These are phyloP conservation scores for Corvus hawaiiensis DNA, from an alignment of 2,113 vertebrate genomes.

Conservation along the genomic window DNA sequence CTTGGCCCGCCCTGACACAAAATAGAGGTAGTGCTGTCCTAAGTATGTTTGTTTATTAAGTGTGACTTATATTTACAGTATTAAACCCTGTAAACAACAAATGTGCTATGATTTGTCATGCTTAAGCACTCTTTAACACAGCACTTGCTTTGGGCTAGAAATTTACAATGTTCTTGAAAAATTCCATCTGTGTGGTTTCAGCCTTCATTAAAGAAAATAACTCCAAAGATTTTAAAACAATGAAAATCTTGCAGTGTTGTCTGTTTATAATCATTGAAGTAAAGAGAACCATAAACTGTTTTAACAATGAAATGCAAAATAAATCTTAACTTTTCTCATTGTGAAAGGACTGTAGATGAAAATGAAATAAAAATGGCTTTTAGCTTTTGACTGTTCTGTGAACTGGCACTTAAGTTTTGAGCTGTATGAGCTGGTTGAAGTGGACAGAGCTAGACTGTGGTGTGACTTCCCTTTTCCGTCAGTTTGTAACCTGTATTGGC, in stretches of 20 bases:
- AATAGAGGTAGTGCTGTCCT: background rate
- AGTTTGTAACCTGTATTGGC: slow-evolving; percentile 19
- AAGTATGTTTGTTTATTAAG: background rate
- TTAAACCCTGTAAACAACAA: background rate
- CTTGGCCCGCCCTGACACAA: background rate
- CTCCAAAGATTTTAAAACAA: background rate
- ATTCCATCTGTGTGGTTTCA: background rate
- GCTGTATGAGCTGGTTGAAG: background rate
- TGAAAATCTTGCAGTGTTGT: background rate
- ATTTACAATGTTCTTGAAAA: background rate
- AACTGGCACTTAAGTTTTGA: background rate
- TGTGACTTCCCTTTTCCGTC: background rate
- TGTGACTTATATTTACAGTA: background rate
- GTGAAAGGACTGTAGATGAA: background rate
- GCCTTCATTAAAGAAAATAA: background rate
- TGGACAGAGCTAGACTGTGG: background rate
- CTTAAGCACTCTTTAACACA: background rate
- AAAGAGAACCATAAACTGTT: background rate
- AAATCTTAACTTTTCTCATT: background rate
- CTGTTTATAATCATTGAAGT: background rate
- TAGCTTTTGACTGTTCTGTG: background rate
- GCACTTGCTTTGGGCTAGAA: background rate
- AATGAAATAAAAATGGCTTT: background rate
- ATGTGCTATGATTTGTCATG: background rate
- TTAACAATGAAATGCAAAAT: background rate